Evolutionary conservation across 1,140 invertebrate species (phyloP).

Genomic region (Argopecten irradians): DNA sequence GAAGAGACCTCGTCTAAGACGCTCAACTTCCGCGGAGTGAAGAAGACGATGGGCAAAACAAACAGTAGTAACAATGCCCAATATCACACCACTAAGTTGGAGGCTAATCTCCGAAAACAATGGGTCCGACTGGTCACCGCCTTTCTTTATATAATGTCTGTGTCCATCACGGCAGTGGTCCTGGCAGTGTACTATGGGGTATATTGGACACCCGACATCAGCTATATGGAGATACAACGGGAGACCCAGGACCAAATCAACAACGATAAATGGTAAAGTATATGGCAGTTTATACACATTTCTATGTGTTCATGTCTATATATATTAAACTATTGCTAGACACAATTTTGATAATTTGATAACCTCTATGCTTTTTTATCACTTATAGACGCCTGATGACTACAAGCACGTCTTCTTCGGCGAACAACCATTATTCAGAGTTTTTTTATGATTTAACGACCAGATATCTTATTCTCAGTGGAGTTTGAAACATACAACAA

Average conservation of each 20-base stretch:
- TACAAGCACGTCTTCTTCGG: background rate
- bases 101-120: slow-evolving; percentile 24
- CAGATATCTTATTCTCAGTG: background rate
- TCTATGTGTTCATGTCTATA: background rate
- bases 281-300: background rate
- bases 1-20: background rate
- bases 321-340: background rate
- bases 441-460: background rate
- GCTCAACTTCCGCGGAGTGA: slow-evolving; percentile 4
- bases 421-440: background rate
- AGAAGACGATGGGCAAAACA: background rate
- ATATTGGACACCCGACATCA: slow-evolving; percentile 40
- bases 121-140: slow-evolving; percentile 43
- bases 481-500: background rate
- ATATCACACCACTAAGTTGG: slow-evolving; percentile 34
- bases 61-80: slow-evolving; percentile 30
- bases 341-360: background rate
- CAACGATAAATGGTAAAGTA: background rate
- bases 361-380: background rate
- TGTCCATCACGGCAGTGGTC: slow-evolving; percentile 39
- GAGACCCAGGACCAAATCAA: background rate
- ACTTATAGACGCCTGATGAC: background rate
- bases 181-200: slow-evolving; percentile 42
- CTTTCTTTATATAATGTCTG: slow-evolving; percentile 36
- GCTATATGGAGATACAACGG: background rate